Conservation (phyloP, 2,797 vertebrate genomes). For the Coreius guichenoti region DNA sequence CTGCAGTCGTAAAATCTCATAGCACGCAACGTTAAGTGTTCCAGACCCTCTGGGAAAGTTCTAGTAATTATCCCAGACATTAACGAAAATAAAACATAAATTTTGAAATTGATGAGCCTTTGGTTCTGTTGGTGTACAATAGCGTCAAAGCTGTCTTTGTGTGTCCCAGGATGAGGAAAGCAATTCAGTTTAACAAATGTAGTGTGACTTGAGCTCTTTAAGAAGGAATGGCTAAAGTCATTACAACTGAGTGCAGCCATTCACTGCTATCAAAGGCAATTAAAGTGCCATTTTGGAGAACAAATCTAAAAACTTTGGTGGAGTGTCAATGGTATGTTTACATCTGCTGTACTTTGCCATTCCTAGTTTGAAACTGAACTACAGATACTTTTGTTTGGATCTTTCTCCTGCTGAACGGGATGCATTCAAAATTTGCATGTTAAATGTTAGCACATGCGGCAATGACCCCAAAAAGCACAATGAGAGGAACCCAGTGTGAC, state of each 20-base stretch:
- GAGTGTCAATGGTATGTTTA: constrained; percentile 50
- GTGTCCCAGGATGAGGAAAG: constrained; percentile 76
- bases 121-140: constrained; percentile 80
- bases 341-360: constrained; percentile 3
- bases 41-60: constrained; percentile 82
- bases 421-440: background rate
- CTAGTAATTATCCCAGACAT: constrained; percentile 84
- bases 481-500: background rate
- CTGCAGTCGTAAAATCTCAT: constrained; percentile 70
- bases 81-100: constrained; percentile 84
- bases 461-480: constrained; percentile 36
- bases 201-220: constrained; percentile 80
- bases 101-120: constrained; percentile 85
- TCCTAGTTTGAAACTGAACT: constrained; percentile 14
- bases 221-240: constrained; percentile 72
- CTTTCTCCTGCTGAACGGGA: background rate
- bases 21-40: constrained; percentile 78
- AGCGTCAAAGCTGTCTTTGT: constrained; percentile 74
- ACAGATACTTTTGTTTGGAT: background rate
- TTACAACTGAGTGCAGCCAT: constrained; percentile 72
- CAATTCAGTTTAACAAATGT: constrained; percentile 82
- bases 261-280: constrained; percentile 63
- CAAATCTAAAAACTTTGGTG: constrained; percentile 56
- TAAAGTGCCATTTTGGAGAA: constrained; percentile 55
- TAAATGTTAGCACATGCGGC: constrained; percentile 21